Conservation (phyloP, 1,140 invertebrate species). For the Drosophila littoralis region DNA sequence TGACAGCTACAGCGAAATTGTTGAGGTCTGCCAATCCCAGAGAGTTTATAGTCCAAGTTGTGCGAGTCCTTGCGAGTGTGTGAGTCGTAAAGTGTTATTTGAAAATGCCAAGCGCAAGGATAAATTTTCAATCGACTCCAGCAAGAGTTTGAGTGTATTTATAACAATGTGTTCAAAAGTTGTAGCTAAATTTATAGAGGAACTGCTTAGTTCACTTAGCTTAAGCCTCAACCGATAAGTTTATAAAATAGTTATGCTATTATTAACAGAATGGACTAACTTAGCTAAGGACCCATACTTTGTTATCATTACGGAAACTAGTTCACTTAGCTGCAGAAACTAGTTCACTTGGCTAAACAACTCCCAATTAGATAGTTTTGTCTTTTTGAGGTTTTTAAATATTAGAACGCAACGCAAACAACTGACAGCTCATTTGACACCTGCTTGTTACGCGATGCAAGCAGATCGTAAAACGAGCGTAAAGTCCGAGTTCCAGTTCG, state of each 20-base stretch:
- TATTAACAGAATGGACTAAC: neutral
- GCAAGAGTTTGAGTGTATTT: constrained; percentile 5
- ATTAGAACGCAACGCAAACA: neutral
- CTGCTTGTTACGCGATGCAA: neutral
- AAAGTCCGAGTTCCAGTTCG: neutral
- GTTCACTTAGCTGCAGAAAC: neutral
- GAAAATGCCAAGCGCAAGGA: constrained; percentile 33
- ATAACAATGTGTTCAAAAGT: constrained; percentile 16
- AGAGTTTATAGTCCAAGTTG: constrained; percentile 41
- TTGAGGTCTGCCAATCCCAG: constrained; percentile 44
- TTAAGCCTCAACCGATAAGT: neutral
- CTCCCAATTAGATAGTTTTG: neutral
- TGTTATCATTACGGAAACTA: neutral
- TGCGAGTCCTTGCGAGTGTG: constrained; percentile 2
- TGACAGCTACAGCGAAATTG: constrained; percentile 77
- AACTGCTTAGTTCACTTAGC: neutral
- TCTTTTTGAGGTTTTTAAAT: neutral
- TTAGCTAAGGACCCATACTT: neutral
- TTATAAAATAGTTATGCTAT: neutral
- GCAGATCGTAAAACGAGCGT: constrained; percentile 3
- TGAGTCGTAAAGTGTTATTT: constrained; percentile 43
- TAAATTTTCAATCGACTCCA: constrained; percentile 26
- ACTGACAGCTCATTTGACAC: constrained; percentile 3
- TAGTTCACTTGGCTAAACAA: neutral
- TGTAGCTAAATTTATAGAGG: neutral